Base-by-base conservation (phyloP, 2,113 vertebrate genomes). In the Chroicocephalus ridibundus region DNA sequence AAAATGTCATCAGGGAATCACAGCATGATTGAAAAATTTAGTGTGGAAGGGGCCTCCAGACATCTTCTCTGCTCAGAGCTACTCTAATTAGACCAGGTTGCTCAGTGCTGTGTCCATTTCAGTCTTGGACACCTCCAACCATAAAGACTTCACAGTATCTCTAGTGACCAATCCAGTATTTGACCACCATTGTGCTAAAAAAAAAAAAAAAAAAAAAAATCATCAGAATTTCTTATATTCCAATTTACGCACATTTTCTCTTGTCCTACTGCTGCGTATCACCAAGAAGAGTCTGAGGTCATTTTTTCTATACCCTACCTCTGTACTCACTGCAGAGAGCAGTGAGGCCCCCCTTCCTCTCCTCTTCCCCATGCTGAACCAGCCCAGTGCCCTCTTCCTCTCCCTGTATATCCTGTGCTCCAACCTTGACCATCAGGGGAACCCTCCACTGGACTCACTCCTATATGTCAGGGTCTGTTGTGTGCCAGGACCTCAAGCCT, bases 341-440 rank as follows among this genome's bases (percentile, higher is more conserved):
- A 32, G 10, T 54, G 18, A 74, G 4, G 14, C 79, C 57, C 11
- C 13, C 6, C 16, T n/a, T n/a, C 0, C 2, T 10, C 10, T 71
- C 4, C 22, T 34, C 16, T 52, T 91, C 15, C 20, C 2, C 8
- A 27, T 0, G 6, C 0, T 55, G 11, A 47, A 81, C 3, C 5
- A 78, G 19, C 4, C 5, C 51, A 49, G 3, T 32, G 20, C 6
- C 9, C 8, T 79, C 15, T 52, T 14, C 2, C 0, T 58, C 21
- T 57, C 27, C 26, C 14, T n/a, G 1, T 7, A 26, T 19, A 15
- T 18, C 4, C 15, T 47, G 25, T 47, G 27, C 10, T 58, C 11
- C 55, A 51, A 4, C 18, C 31, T 17, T 0, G 0, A 24, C 25
- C 18, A 8, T 18, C 6, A 29, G 8, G 5, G 7, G 6, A 46